These are phyloP conservation scores for Sebastes taczanowskii DNA, from an alignment of 2,797 vertebrate species.

Conservation along the genomic window DNA sequence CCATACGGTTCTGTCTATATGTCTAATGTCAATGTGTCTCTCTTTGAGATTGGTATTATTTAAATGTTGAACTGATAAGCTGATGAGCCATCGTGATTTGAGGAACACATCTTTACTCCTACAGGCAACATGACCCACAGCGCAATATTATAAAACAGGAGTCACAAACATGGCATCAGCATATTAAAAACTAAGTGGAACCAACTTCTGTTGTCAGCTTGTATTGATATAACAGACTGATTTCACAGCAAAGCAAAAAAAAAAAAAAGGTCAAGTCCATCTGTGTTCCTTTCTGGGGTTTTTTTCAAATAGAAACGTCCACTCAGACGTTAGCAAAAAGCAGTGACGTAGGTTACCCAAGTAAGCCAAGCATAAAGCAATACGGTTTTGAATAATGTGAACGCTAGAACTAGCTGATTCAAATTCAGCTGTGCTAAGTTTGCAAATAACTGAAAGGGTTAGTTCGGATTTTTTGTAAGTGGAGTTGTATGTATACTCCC, in stretches of 20 bases:
- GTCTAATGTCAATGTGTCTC: conserved; percentile 51
- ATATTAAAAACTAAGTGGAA: not conserved
- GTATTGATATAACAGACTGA: conserved; percentile 19
- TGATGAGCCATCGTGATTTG: conserved; percentile 20
- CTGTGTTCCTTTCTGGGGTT: no score
- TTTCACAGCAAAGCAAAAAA: conserved; percentile 3
- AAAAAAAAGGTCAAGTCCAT: no score
- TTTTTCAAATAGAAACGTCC: no score
- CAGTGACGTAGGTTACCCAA: no score
- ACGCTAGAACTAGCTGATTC: no score
- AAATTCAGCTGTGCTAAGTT: no score
- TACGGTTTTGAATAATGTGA: no score
- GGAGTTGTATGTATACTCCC: no score
- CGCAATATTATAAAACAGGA: not conserved
- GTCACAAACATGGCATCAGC: not conserved
- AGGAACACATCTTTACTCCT: conserved; percentile 23
- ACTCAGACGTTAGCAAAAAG: no score
- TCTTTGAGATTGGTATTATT: conserved; percentile 53
- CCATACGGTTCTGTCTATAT: conserved; percentile 63
- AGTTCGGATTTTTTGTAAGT: no score
- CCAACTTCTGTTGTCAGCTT: not conserved
- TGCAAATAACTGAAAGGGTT: no score
- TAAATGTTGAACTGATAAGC: conserved; percentile 24
- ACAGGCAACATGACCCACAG: not conserved
- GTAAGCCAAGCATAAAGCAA: no score